phyloP scores from a whole-genome alignment of 2,797 vertebrate genomes.

The Pipistrellus pygmaeus region DNA sequence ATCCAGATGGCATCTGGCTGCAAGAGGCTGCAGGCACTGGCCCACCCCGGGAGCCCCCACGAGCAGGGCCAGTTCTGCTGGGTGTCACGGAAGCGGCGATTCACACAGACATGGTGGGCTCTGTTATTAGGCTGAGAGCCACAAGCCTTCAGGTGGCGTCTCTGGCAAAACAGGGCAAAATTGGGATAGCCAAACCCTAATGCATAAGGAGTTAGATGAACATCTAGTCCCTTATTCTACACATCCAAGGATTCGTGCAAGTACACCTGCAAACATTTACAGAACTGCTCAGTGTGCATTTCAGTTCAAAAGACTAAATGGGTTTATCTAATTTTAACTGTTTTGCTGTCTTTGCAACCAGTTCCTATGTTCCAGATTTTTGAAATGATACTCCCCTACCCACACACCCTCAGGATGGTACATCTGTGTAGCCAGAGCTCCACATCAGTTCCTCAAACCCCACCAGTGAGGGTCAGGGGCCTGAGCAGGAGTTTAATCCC shows the following conservation, averaged over 20 bases:
- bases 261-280: not conserved
- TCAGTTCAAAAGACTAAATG: not conserved
- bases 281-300: not conserved
- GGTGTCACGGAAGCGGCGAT: not conserved
- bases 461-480: not conserved
- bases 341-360: slow-evolving; percentile 1
- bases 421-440: not conserved
- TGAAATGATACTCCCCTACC: not conserved
- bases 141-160: not conserved
- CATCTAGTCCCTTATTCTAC: not conserved
- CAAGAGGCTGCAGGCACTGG: not conserved
- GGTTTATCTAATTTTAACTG: not conserved
- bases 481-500: not conserved
- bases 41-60: fast-evolving
- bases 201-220: not conserved
- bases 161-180: not conserved
- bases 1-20: not conserved
- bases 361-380: not conserved
- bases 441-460: not conserved
- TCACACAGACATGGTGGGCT: not conserved
- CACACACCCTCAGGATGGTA: too few species aligned
- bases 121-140: not conserved
- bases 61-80: not conserved
- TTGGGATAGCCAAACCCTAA: not conserved
- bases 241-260: not conserved